Conservation (phyloP, 2,888 invertebrate genomes). For the Pristionchus arcanus region DNA sequence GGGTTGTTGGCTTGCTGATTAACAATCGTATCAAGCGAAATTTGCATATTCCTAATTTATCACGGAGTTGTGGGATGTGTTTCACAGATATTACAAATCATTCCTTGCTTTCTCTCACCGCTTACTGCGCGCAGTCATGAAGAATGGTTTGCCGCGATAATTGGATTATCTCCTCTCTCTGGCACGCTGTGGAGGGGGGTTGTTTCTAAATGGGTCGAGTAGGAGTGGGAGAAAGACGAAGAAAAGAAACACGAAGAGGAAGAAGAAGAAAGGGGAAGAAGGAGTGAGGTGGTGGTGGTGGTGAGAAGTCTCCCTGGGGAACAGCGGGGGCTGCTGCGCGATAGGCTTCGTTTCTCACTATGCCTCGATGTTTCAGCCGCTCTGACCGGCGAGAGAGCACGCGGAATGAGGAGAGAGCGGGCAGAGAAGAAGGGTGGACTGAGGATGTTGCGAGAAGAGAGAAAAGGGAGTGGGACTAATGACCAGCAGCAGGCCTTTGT, state of each 20-base stretch:
- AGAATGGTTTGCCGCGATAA: too few relatives aligned
- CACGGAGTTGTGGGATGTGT: too few relatives aligned
- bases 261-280: too few relatives aligned
- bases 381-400: neutral
- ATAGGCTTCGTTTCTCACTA: neutral
- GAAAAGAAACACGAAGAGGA: too few relatives aligned
- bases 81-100: too few relatives aligned
- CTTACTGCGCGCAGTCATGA: too few relatives aligned
- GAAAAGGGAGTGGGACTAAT: conserved; percentile 1
- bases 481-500: neutral
- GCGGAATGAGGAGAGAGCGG: neutral
- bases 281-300: neutral
- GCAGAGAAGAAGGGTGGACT: neutral
- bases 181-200: too few relatives aligned
- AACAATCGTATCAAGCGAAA: too few relatives aligned
- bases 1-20: too few relatives aligned
- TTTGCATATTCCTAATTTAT: too few relatives aligned
- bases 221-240: neutral
- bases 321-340: neutral
- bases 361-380: neutral
- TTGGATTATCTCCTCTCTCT: too few relatives aligned
- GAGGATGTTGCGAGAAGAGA: neutral
- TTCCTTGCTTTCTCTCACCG: too few relatives aligned
- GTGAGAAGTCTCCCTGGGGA: conserved; percentile 14
- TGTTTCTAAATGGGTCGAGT: neutral